phyloP scores from a whole-genome alignment of 2,113 vertebrate species.

The Plecturocebus donacophilus region DNA sequence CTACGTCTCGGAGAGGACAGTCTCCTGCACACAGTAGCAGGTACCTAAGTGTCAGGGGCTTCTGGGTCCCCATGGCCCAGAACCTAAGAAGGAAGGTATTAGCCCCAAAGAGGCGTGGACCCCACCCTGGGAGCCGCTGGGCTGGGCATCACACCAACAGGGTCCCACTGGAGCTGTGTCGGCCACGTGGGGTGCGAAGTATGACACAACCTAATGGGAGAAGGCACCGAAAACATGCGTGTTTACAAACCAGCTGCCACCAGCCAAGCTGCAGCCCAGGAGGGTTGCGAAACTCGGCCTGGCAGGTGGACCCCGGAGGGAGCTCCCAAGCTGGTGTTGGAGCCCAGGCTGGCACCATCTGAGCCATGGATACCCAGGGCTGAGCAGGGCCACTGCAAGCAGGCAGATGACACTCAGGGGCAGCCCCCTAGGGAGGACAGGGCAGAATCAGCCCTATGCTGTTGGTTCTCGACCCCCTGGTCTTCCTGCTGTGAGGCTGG shows the following conservation, averaged over 20 bases:
- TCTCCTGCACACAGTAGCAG: not conserved
- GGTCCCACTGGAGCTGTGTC: not conserved
- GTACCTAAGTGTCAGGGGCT: not conserved
- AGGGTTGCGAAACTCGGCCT: not conserved
- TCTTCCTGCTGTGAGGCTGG: not conserved
- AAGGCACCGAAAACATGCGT: slow-evolving; percentile 17
- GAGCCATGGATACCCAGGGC: not conserved
- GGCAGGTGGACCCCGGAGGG: not conserved
- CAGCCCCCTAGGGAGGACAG: not conserved
- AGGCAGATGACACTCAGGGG: not conserved
- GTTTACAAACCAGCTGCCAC: not conserved
- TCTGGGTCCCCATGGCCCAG: not conserved
- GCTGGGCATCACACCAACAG: rapidly evolving
- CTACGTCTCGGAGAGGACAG: not conserved
- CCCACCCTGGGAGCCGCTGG: not conserved
- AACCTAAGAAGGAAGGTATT: not conserved
- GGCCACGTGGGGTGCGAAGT: not conserved
- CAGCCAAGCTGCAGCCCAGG: not conserved
- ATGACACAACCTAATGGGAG: not conserved
- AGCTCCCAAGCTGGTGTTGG: not conserved
- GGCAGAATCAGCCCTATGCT: not conserved
- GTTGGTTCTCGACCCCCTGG: not conserved
- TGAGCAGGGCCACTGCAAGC: not conserved
- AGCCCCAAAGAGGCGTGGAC: rapidly evolving
- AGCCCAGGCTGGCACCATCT: not conserved